phyloP scores from a whole-genome alignment of 1,140 invertebrate species.

The Drosophila parvula region DNA sequence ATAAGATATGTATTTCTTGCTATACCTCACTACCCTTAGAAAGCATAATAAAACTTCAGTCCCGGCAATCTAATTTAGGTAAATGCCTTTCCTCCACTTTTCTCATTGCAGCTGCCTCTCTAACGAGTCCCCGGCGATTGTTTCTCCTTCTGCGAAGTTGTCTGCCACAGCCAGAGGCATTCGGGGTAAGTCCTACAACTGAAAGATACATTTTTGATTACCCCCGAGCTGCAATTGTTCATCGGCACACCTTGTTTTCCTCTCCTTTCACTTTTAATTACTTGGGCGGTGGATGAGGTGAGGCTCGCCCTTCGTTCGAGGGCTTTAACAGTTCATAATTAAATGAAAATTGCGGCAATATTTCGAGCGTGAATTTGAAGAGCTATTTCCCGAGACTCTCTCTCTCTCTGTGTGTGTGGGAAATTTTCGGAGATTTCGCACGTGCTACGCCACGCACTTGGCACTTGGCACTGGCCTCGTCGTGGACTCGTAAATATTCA shows the following conservation, averaged over 20 bases:
- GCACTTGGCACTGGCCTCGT: slow-evolving; percentile 18
- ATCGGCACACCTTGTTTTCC: slow-evolving; percentile 40
- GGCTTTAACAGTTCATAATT: slow-evolving; percentile 70
- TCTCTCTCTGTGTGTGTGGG: slow-evolving; percentile 53
- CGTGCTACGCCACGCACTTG: slow-evolving; percentile 60
- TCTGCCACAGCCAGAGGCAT: slow-evolving; percentile 10
- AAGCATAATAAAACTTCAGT: not conserved
- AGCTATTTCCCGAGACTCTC: slow-evolving; percentile 32
- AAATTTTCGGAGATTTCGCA: slow-evolving; percentile 72
- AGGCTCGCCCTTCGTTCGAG: slow-evolving; percentile 5
- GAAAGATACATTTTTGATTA: slow-evolving; percentile 75
- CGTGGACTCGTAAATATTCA: slow-evolving; percentile 78
- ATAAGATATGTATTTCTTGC: not conserved
- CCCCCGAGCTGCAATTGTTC: slow-evolving; percentile 52
- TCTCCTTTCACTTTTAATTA: slow-evolving; percentile 69
- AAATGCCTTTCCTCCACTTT: slow-evolving; percentile 55
- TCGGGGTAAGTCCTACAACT: slow-evolving; percentile 60
- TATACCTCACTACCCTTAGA: not conserved
- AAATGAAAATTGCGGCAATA: slow-evolving; percentile 77
- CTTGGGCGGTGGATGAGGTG: slow-evolving; percentile 16
- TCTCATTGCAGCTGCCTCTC: slow-evolving; percentile 61
- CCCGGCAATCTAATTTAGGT: slow-evolving; percentile 67
- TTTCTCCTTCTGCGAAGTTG: slow-evolving; percentile 7
- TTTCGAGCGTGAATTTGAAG: slow-evolving; percentile 75
- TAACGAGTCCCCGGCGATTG: slow-evolving; percentile 69